Base-by-base conservation (phyloP, 2,888 invertebrate species). In the Xanthia icteritia region DNA sequence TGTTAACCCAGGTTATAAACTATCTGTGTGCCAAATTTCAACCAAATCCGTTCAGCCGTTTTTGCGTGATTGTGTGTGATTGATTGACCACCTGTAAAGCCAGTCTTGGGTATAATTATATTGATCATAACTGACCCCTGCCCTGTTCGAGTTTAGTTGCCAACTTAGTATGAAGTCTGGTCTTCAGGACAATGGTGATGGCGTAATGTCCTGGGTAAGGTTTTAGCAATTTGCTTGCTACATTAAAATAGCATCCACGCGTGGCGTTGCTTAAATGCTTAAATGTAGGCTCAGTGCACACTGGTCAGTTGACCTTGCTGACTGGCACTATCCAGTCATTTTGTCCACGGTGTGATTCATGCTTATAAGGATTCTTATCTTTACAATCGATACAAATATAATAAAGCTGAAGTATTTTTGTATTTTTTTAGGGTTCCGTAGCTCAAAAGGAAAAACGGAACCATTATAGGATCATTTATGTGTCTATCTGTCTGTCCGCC, bases 221-320 rank as follows among this genome's bases (percentile, higher is more conserved):
- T 39, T n/a, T 36, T 64, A 39, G 39, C n/a, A n/a, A n/a, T 65
- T 65, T 65, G 17, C 64, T 39, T 39, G n/a, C n/a, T 39, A 65
- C n/a, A 39, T 64, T 64, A n/a, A 4, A 23, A 39, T 8, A 39
- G 9, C 39, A n/a, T 5, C n/a, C n/a, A n/a, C 64, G 39, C 13
- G 15, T 17, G 8, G 39, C 15, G 9, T 64, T 64, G 64, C 15
- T 39, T n/a, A 23, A 39, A 64, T 64, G 64, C n/a, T 39, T 39
- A 39, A 39, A 64, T 39, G 39, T n/a, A n/a, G 23, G 15, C 23
- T n/a, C 4, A 36, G 15, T n/a, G 15, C 15, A n/a, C 15, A 64
- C 64, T 23, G 36, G 23, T 23, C 23, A 63, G 23, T 13, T 1
- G 20, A 36, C 3, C 60, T 60, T 61, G 20, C 61, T 23, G 20